Evolutionary conservation across 2,888 invertebrate species (phyloP), one percentile per base, ranked within the genome.

Genomic region (Nymphalis polychloros): DNA sequence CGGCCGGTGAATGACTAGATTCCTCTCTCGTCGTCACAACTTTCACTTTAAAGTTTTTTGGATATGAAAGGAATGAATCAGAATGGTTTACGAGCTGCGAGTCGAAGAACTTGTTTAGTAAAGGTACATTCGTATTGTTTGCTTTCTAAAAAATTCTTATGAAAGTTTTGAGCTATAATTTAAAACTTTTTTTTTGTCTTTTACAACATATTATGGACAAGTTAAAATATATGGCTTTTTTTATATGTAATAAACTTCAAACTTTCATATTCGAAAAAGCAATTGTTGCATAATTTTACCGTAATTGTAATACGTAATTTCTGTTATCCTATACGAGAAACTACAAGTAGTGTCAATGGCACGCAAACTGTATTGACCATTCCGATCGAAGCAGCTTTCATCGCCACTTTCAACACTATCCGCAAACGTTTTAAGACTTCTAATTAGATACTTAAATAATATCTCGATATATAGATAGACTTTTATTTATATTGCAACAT

Each of bases 41-140:
- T 92, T 92, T 92, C 92, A 92, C 92, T 92, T 89, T 81, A 84
- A 85, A 81, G 76, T 84, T 88, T 88, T 91, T 90, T 84, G 85
- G 84, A 79, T 79, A 84, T 75, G 79, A 78, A 77, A 78, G 75
- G 73, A 76, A 73, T 78, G 75, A 78, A 69, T 78, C 76, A 74
- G 73, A 73, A 74, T 69, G 69, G 67, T 73, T 73, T 72, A 69
- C 72, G 75, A 76, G 72, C 76, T 72, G 74, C 76, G 75, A 72
- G 64, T 61, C 50, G 70, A 64, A 63, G 68, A 72, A 72, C 68
- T 72, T 64, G 71, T 72, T 72, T 72, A 57, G 72, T 69, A 64
- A 64, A 67, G 46, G 71, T 63, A 50, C 48, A 55, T 61, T 60
- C 57, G 67, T 70, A 72, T 72, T 72, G 67, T 70, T 68, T 73